These are phyloP conservation scores for Platyrinchus mystaceus DNA, from an alignment of 2,797 vertebrate species.

Conservation along the genomic window DNA sequence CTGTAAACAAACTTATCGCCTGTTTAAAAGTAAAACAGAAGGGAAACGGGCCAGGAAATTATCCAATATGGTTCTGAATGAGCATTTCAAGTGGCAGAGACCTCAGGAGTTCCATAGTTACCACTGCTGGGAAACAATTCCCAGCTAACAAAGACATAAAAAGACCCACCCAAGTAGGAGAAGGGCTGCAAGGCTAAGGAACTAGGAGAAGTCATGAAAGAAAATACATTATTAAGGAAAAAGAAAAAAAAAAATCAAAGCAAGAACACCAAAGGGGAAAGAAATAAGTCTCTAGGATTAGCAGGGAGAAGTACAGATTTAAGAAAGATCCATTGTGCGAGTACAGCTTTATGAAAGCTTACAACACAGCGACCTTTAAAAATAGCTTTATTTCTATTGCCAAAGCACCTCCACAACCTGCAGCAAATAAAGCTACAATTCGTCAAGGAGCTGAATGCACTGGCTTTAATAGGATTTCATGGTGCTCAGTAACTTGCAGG, in stretches of 20 bases:
- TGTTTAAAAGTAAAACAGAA: slow-evolving; percentile 30
- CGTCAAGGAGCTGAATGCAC: neutral
- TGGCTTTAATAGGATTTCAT: slow-evolving; percentile 41
- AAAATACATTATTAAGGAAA: slow-evolving; percentile 25
- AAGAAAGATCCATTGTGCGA: slow-evolving; percentile 27
- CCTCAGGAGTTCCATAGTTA: neutral
- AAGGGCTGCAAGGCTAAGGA: neutral
- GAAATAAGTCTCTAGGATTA: slow-evolving; percentile 25
- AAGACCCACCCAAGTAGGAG: slow-evolving; percentile 39
- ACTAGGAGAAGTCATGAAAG: neutral
- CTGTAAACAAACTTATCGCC: slow-evolving; percentile 19
- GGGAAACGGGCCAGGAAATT: slow-evolving; percentile 31
- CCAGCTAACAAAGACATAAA: slow-evolving; percentile 2
- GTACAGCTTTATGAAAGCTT: slow-evolving; percentile 26
- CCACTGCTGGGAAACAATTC: neutral
- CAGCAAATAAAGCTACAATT: neutral
- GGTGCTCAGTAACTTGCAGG: slow-evolving; percentile 34
- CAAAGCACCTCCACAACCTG: slow-evolving; percentile 35
- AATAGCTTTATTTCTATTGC: slow-evolving; percentile 31
- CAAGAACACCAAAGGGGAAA: slow-evolving; percentile 16
- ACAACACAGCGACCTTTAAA: slow-evolving; percentile 1
- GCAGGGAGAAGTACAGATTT: slow-evolving; percentile 32
- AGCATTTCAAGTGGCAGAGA: slow-evolving; percentile 8
- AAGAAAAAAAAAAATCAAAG: slow-evolving; percentile 21
- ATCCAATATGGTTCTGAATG: slow-evolving; percentile 10